Conservation (phyloP, 2,888 invertebrate species). For the Tricholauxania praeusta region DNA sequence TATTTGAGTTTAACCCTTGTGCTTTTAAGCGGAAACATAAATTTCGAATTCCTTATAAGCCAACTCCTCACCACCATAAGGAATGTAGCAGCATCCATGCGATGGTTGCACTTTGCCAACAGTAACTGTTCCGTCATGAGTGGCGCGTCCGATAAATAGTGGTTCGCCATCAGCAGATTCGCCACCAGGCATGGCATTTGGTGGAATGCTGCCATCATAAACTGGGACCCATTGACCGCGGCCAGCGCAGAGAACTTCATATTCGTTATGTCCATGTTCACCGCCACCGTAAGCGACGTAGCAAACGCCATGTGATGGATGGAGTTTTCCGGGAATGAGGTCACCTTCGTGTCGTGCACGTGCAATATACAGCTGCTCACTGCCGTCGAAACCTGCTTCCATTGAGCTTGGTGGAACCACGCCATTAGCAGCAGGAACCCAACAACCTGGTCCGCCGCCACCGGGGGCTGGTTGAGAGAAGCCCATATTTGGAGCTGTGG, state of each 20-base stretch:
- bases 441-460: conserved; percentile 66
- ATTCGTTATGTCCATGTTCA: conserved; percentile 76
- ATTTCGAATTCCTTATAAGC: conserved; percentile 86
- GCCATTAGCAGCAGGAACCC: conserved; percentile 74
- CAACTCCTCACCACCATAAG: conserved; percentile 84
- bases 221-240: conserved; percentile 77
- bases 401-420: conserved; percentile 80
- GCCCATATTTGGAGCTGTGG: conserved; percentile 45
- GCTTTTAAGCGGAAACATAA: conserved; percentile 67
- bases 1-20: neutral
- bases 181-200: conserved; percentile 80
- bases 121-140: conserved; percentile 81
- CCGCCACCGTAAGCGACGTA: conserved; percentile 84
- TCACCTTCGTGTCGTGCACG: conserved; percentile 79
- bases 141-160: conserved; percentile 81
- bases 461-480: conserved; percentile 56
- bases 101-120: conserved; percentile 88
- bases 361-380: conserved; percentile 74
- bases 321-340: conserved; percentile 81
- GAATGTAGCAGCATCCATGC: conserved; percentile 85
- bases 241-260: conserved; percentile 77
- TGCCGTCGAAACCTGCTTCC: conserved; percentile 74
- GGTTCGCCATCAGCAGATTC: conserved; percentile 83
- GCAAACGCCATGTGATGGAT: conserved; percentile 76
- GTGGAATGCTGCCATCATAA: conserved; percentile 75